Conservation (phyloP, 2,888 invertebrate species). For the Calephelis perditalis region DNA sequence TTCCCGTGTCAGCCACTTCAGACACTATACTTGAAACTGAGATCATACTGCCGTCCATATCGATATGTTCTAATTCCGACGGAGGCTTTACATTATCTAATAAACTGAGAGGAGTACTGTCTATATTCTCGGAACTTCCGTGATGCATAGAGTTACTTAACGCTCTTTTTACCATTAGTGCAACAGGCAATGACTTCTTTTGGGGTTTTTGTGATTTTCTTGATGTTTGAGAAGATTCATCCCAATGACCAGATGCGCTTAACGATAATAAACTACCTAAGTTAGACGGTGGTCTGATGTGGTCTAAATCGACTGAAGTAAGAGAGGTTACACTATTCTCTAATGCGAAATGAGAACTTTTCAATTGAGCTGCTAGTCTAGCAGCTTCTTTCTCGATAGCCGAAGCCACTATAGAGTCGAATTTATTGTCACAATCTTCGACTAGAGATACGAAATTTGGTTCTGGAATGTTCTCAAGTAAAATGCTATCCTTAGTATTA, state of each 20-base stretch:
- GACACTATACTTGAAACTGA: constrained; percentile 91
- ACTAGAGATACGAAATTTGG: constrained; percentile 55
- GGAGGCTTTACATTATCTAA: constrained; percentile 91
- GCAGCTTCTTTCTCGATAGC: constrained; percentile 87
- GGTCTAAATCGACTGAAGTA: constrained; percentile 83
- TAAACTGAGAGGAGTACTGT: constrained; percentile 79
- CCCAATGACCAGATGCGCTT: constrained; percentile 71
- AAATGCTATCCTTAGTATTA: constrained; percentile 34
- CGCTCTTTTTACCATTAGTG: constrained; percentile 84
- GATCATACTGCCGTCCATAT: constrained; percentile 89
- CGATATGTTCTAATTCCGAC: constrained; percentile 87
- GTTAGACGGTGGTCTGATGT: constrained; percentile 86
- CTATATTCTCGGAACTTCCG: constrained; percentile 81
- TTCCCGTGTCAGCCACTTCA: constrained; percentile 82
- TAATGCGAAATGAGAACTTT: constrained; percentile 55
- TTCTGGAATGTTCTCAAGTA: constrained; percentile 48
- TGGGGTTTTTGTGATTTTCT: constrained; percentile 65
- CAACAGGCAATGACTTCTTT: constrained; percentile 84
- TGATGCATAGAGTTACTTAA: constrained; percentile 76
- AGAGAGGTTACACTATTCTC: constrained; percentile 80
- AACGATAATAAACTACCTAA: constrained; percentile 83
- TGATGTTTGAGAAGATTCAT: constrained; percentile 50
- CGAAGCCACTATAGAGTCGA: constrained; percentile 82
- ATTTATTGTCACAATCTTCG: constrained; percentile 73
- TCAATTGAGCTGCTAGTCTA: constrained; percentile 75